Evolutionary conservation across 2,113 vertebrate genomes (phyloP), one percentile per base, ranked within the genome.

Genomic region (Oryzias curvinotus): DNA sequence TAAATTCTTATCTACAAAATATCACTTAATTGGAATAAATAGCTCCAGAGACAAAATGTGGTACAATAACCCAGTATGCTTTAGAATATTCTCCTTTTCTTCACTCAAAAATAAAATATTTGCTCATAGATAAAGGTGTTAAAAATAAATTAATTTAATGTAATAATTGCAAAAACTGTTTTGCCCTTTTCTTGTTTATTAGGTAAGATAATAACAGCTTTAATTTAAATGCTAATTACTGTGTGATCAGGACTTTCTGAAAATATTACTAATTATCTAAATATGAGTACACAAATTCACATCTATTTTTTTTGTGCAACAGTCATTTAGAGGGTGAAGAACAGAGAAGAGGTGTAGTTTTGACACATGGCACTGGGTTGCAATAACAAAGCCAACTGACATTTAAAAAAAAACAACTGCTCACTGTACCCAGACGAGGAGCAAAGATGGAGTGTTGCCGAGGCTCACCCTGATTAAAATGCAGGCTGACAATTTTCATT

Each of bases 391-490:
- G 25, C 13, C 36, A 7, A 44, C 49, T 7, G 18, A 28, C 5
- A 3, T 43, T 2, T 19, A 12, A 43, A 25, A 28, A 28, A 18
- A 43, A 26, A 28, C 26, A 25, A 18, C 25, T 52, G 55, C 50
- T 42, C 51, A 19, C 26, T 52, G 16, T 54, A 58, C 23, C 36
- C 5, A 5, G 41, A 51, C 45, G 60, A 57, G 46, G 57, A 57
- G 58, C 44, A 50, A 45, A 54, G 58, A 26, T 7, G 25, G 58
- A 48, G 56, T 68, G 72, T 57, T 49, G 50, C 52, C 25, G 46
- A 36, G 62, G 62, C 62, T 58, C 21, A 47, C 61, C 17, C 25
- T 28, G 76, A 75, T 83, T 65, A 58, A 64, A 67, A 72, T 12
- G 3, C 52, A 42, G 55, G 42, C 59, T 43, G 56, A 50, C 25